Conservation (phyloP, 2,797 vertebrate genomes). For the Clarias fuscus region DNA sequence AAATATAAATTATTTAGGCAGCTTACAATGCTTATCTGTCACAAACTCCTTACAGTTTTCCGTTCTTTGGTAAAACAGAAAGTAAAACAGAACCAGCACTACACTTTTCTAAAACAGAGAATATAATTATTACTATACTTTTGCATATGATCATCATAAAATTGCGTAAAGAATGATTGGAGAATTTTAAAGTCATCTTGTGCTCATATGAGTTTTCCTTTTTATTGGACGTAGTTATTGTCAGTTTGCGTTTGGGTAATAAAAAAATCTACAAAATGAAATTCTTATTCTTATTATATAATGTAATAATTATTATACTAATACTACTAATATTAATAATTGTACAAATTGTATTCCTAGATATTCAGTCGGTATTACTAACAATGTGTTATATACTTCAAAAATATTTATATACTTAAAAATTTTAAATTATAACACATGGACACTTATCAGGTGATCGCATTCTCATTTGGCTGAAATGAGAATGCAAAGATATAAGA, state of each 20-base stretch:
- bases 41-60: not conserved
- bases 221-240: not conserved
- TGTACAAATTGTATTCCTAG: not conserved
- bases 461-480: not conserved
- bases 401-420: not conserved
- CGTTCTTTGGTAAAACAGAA: not conserved
- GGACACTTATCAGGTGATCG: not conserved
- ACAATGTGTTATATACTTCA: not conserved
- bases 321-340: not conserved
- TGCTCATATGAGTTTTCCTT: not conserved
- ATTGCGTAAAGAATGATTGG: not conserved
- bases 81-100: not conserved
- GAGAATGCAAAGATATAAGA: not conserved
- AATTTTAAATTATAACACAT: too few relatives aligned
- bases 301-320: not conserved
- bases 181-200: not conserved
- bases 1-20: too few relatives aligned
- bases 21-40: not conserved
- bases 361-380: not conserved
- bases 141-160: not conserved
- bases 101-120: not conserved
- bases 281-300: not conserved
- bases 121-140: not conserved
- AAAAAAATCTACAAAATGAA: not conserved
- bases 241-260: not conserved